These are phyloP conservation scores for Archips crataeganus DNA, from an alignment of 2,888 invertebrate species.

Conservation along the genomic window DNA sequence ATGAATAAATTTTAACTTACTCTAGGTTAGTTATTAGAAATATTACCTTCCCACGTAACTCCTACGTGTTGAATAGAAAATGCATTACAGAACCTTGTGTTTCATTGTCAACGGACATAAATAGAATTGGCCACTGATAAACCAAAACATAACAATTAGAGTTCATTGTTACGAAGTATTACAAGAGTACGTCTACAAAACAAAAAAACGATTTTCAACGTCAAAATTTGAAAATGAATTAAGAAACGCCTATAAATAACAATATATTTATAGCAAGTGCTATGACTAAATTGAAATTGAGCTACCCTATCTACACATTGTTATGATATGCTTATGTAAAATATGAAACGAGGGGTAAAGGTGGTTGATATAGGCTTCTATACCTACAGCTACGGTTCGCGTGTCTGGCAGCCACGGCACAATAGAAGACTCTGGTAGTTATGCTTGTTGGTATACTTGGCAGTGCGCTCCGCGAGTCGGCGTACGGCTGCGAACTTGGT, in stretches of 20 bases:
- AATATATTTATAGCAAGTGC: neutral
- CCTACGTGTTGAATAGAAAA: constrained; percentile 17
- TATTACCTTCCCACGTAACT: constrained; percentile 21
- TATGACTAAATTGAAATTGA: constrained; percentile 13
- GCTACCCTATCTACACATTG: constrained; percentile 20
- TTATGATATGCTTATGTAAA: constrained; percentile 31
- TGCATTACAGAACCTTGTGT: constrained; percentile 9
- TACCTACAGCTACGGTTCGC: constrained; percentile 68
- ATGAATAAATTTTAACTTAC: neutral
- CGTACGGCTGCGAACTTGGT: constrained; percentile 77
- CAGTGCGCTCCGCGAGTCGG: constrained; percentile 75
- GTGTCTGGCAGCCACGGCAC: constrained; percentile 75
- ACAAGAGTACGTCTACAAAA: neutral
- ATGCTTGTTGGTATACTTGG: constrained; percentile 64
- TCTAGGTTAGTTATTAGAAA: constrained; percentile 7
- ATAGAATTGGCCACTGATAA: constrained; percentile 2
- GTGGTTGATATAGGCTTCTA: constrained; percentile 62
- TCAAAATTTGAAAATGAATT: neutral
- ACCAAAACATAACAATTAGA: neutral
- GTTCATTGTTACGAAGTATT: neutral
- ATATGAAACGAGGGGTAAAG: constrained; percentile 45
- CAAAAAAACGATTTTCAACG: neutral
- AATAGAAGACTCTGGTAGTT: constrained; percentile 75
- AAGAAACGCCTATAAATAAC: neutral
- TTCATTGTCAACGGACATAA: constrained; percentile 10